Base-by-base conservation (phyloP, 2,888 invertebrate genomes). In the Ormia ochracea region DNA sequence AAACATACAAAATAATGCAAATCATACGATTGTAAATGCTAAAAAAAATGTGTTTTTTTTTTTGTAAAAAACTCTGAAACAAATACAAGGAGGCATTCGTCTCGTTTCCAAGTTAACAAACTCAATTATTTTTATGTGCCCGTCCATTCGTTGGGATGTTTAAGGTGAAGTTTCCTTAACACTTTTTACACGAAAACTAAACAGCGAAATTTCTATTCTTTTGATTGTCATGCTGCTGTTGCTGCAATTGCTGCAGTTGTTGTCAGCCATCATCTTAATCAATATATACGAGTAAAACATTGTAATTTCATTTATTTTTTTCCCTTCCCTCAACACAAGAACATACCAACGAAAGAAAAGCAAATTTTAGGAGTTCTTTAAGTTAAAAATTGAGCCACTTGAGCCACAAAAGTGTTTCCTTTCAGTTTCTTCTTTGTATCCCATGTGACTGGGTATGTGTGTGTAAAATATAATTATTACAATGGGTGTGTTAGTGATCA, bases 81-180 rank as follows among this genome's bases (percentile, higher is more conserved):
- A 12, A 26, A 26, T 14, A 19, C 5, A 66, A 45, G 36, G 19
- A 48, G 58, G 43, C 38, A 45, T 52, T 52, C 38, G 41, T 48
- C 56, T 52, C 38, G 48, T 17, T n/a, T n/a, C 26, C 10, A 77
- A 28, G 17, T 50, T 59, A 52, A 65, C 59, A 72, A 78, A 78
- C 66, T 70, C 78, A 78, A 78, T 78, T 73, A 78, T 65, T 70
- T 77, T 63, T 58, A 48, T 70, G 48, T n/a, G n/a, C n/a, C n/a
- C n/a, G 54, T 19, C 41, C 19, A 38, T 43, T 26, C 38, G 41
- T 21, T 23, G 43, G 43, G 50, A 19, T 63, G 63, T 61, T 63
- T 17, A 69, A 73, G 19, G 43, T 78, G 50, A 72, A 61, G 72
- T 73, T 78, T 66, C 68, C 45, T 78, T 78, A 66, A 73, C 72